phyloP scores from a whole-genome alignment of 1,140 invertebrate genomes.

The Psilanteris sp. region DNA sequence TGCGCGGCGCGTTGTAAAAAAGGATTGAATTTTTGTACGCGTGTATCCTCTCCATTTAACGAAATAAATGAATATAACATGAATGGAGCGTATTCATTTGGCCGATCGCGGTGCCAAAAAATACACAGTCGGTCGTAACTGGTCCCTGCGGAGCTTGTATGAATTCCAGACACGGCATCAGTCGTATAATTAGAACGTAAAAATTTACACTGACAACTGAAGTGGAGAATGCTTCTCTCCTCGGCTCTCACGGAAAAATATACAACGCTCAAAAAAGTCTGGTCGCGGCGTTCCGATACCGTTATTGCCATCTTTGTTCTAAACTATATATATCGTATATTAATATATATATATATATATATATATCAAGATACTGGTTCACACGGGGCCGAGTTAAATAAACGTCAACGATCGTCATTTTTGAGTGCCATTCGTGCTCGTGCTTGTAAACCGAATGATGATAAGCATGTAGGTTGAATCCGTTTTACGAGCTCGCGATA shows the following conservation, averaged over 20 bases:
- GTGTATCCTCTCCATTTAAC: constrained; percentile 49
- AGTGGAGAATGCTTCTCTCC: constrained; percentile 20
- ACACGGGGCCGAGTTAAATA: no score
- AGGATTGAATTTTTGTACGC: constrained; percentile 28
- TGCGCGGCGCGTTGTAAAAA: constrained; percentile 39
- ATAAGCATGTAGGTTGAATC: constrained; percentile 64
- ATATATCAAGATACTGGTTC: no score
- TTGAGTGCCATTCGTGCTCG: constrained; percentile 44
- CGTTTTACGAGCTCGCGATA: constrained; percentile 71
- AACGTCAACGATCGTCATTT: constrained; percentile 49
- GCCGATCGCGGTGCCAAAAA: constrained; percentile 68
- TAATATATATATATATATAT: no score
- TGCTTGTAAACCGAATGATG: constrained; percentile 52
- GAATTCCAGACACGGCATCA: constrained; percentile 72
- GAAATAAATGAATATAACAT: constrained; percentile 61
- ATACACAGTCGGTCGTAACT: constrained; percentile 43
- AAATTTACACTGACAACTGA: constrained; percentile 70
- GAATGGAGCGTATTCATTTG: constrained; percentile 58
- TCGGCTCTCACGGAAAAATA: constrained; percentile 18
- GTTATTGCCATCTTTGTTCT: no score
- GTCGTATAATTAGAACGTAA: constrained; percentile 76
- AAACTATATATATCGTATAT: no score
- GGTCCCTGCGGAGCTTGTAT: constrained; percentile 70
- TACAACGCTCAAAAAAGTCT: background rate
- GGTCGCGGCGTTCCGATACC: no score